Evolutionary conservation across 2,113 vertebrate species (phyloP), one percentile per base, ranked within the genome.

Genomic region (Nannospalax galili): DNA sequence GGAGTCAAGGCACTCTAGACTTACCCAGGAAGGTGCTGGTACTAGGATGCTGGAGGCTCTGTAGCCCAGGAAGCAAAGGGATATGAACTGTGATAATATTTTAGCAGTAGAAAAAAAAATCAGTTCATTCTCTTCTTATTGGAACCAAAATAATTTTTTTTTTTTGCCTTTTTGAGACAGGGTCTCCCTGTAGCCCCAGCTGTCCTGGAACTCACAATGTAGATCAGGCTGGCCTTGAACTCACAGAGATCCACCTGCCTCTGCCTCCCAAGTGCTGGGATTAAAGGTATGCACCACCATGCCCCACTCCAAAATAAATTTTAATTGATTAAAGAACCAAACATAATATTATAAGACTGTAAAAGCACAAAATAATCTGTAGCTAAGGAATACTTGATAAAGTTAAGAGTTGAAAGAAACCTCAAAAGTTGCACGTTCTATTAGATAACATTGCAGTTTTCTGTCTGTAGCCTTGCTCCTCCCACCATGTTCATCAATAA

Each of bases 341-440:
- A 26, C 65, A 86, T 70, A 91, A 79, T 79, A 82, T 73, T 85
- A 90, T 95, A 94, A 91, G 40, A 67, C 52, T 65, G 90, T 96
- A 94, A 96, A 96, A 82, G 16, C 35, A 75, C 20, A 72, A 96
- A 84, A 58, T 70, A 92, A 88, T 70, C 7, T 74, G 64, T 48
- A 92, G 45, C 28, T 88, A 40, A 74, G 79, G 84, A 95, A 93
- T 95, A 93, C 52, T 97, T 95, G 70, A 93, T 95, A 80, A 91
- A 35, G 67, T 92, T 96, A 91, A 74, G 37, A 86, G 37, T 92
- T 78, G 40, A 42, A 81, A 74, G 70, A 91, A 92, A 86, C 78
- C 45, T 88, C 72, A 91, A 93, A 17, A 90, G 60, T 90, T 91
- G 86, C 37, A 93, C 24, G 56, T 95, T 82, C 93, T 95, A 94